Evolutionary conservation across 2,888 invertebrate species (phyloP).

Genomic region (Caenorhabditis sp.): DNA sequence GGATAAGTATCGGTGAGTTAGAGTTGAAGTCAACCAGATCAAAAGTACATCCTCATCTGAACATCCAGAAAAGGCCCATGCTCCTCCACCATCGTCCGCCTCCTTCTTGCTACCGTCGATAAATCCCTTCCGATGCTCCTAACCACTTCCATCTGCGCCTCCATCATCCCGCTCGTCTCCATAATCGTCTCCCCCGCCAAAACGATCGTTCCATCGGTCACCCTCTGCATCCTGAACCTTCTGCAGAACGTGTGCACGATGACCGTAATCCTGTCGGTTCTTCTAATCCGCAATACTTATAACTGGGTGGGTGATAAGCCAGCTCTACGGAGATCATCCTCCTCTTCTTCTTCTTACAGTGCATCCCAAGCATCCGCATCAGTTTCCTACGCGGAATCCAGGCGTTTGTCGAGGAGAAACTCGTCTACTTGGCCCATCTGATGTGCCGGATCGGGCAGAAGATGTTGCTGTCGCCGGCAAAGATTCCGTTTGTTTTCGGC

Average conservation of each 20-base stretch:
- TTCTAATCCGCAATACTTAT: slow-evolving; percentile 47
- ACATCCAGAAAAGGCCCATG: slow-evolving; percentile 56
- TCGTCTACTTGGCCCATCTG: slow-evolving; percentile 60
- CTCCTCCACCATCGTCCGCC: slow-evolving; percentile 57
- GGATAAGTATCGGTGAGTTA: slow-evolving; percentile 51
- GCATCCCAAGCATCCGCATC: slow-evolving; percentile 40
- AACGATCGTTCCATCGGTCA: slow-evolving; percentile 40
- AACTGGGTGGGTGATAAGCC: slow-evolving; percentile 49
- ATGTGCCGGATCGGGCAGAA: slow-evolving; percentile 57
- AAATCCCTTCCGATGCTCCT: slow-evolving; percentile 57
- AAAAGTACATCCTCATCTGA: neutral
- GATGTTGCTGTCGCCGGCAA: slow-evolving; percentile 31
- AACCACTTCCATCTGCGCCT: slow-evolving; percentile 43
- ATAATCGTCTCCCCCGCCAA: slow-evolving; percentile 40
- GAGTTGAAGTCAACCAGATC: no score
- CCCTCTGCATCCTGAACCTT: slow-evolving; percentile 29
- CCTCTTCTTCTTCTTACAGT: slow-evolving; percentile 55
- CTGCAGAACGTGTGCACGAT: slow-evolving; percentile 53
- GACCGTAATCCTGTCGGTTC: slow-evolving; percentile 43
- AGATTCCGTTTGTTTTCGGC: slow-evolving; percentile 51
- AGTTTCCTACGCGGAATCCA: slow-evolving; percentile 41
- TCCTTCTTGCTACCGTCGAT: slow-evolving; percentile 54
- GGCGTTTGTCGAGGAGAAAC: slow-evolving; percentile 61
- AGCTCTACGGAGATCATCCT: neutral
- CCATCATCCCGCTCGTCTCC: slow-evolving; percentile 48